A percentile compares a stretch with the other conserved stretches of the same genome.
These are phyloP conservation scores for Anthopleura sola DNA, from an alignment of 64 coral and sea anemone genomes.

Conservation along the genomic window DNA sequence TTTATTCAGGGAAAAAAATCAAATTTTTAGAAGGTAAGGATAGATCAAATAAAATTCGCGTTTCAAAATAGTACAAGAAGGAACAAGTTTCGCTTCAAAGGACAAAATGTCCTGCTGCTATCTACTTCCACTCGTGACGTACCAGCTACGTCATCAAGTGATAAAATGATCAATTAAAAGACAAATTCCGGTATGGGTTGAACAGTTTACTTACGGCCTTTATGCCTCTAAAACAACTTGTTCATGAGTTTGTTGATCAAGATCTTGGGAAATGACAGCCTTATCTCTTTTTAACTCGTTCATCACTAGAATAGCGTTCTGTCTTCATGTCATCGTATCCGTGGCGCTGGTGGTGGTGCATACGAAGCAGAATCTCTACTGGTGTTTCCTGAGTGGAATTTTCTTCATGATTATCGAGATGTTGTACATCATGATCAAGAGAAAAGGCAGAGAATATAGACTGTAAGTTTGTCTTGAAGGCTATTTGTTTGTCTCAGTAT, in stretches of 20 bases:
- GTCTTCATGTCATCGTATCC: not conserved
- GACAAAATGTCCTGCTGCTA: not conserved
- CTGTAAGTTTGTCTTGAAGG: conserved; percentile 7
- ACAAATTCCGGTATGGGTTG: not conserved
- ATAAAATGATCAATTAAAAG: not conserved
- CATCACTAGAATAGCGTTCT: not conserved
- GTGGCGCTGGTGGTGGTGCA: not conserved
- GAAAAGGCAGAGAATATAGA: conserved; percentile 20
- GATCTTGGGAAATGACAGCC: not conserved
- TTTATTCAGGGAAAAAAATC: not conserved
- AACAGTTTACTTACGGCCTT: not conserved
- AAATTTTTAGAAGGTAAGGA: not conserved
- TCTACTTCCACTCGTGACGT: not conserved
- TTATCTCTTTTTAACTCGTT: conserved; percentile 1
- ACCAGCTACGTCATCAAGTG: not conserved
- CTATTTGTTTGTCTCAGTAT: too few relatives aligned
- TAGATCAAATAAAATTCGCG: too few relatives aligned
- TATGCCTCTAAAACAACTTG: not conserved
- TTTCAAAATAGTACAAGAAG: not conserved
- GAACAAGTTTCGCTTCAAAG: not conserved
- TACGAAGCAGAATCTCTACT: not conserved
- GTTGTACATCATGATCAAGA: conserved; percentile 7
- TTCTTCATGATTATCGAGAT: not conserved
- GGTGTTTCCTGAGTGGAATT: not conserved
- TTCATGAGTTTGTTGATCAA: not conserved